Base-by-base conservation (phyloP, 2,113 vertebrate species). In the Chelonoidis abingdonii region DNA sequence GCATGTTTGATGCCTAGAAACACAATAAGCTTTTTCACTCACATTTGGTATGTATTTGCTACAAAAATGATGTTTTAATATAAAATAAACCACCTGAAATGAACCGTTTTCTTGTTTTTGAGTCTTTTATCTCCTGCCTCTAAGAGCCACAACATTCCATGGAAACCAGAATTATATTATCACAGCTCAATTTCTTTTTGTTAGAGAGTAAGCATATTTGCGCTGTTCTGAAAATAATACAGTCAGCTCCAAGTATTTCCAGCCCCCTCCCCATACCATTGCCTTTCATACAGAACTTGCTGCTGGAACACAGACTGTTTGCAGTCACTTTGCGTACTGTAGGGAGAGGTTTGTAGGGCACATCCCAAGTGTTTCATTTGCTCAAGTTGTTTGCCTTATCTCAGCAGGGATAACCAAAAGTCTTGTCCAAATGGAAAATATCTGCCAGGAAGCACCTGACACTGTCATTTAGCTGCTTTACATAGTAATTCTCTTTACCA, bases 61-160 rank as follows among this genome's bases (percentile, higher is more conserved):
- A 86, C n/a, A 83, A 92, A 95, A 75, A 96, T 1, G 14, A 93
- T 78, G 38, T 81, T 96, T 97, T 89, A 93, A 94, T 94, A 96
- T 84, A 93, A 97, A 97, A 97, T 94, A 89, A 96, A 97, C 76
- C 49, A 59, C 54, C 88, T 84, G 75, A 94, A 96, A 97, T 83
- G 88, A 76, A 88, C 78, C 86, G 93, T 56, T 93, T 65, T 96
- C 93, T 92, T 95, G 8, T 89, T 95, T 96, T 88, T 54, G 3
- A 16, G 54, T 52, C 94, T 98, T 98, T 98, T 95, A 98, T 96
- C 97, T 97, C 93, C 97, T 90, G 72, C 81, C 54, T 96, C 89
- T 4, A 2, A 94, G 94, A 98, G 85, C 84, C 96, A 88, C 90
- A 97, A 16, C 96, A 97, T 97, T 98, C 93, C 98, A 89, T 0